Percentiles rank a stretch among this genome's conserved stretches.
Evolutionary conservation across 2,888 invertebrate species (phyloP).

Genomic region (Athetis lepigone): DNA sequence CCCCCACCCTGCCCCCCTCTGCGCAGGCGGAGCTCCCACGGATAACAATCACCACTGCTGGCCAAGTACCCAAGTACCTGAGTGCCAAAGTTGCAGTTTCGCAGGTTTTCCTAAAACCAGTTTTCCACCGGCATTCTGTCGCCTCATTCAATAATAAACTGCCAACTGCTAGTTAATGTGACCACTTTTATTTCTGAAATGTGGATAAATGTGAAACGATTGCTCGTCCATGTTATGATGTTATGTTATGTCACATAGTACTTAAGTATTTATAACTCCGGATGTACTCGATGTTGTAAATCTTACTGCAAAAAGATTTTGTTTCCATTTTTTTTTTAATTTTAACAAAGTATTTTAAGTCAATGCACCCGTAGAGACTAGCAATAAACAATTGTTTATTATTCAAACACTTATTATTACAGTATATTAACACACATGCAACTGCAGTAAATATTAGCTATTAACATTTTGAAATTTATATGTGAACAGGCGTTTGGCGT

Average conservation of each 20-base stretch:
- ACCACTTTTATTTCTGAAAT: conserved; percentile 54
- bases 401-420: neutral
- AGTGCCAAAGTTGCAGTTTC: conserved; percentile 32
- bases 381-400: neutral
- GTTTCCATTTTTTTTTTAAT: conserved; percentile 23
- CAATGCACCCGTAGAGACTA: neutral
- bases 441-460: conserved; percentile 1
- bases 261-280: conserved; percentile 33
- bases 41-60: conserved; percentile 75
- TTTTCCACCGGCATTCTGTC: conserved; percentile 62
- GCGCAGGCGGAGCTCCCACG: conserved; percentile 74
- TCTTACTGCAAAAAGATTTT: conserved; percentile 37
- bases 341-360: conserved; percentile 20
- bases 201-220: conserved; percentile 51
- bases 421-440: conserved; percentile 20
- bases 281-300: conserved; percentile 39
- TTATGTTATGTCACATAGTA: conserved; percentile 54
- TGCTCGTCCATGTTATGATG: conserved; percentile 31
- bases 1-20: conserved; percentile 70
- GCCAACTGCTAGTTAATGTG: conserved; percentile 42
- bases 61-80: conserved; percentile 58
- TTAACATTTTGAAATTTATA: conserved; percentile 26
- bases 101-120: conserved; percentile 65
- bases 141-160: conserved; percentile 45
- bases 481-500: conserved; percentile 20